phyloP scores from a whole-genome alignment of 2,888 invertebrate species.

The Nomada fabriciana region DNA sequence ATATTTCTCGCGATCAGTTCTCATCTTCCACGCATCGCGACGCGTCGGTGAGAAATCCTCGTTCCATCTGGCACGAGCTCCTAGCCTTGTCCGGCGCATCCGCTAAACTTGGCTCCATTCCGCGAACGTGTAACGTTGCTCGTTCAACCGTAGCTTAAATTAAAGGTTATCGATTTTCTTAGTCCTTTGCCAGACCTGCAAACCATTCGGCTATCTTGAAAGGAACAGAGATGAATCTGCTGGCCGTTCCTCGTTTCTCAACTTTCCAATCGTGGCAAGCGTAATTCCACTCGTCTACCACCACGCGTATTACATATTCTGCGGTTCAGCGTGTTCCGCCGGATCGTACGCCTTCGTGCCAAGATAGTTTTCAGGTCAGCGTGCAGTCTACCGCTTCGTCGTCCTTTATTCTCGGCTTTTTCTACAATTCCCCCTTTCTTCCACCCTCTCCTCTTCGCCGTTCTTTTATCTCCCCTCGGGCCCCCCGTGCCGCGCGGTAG shows the following conservation, averaged over 20 bases:
- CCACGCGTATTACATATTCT: no score
- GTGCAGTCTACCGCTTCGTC: slow-evolving; percentile 11
- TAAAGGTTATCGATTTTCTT: neutral
- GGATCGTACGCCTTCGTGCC: slow-evolving; percentile 4
- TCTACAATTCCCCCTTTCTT: no score
- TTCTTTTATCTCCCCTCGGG: neutral
- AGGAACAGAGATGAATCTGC: neutral
- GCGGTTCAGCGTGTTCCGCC: neutral
- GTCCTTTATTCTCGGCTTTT: no score
- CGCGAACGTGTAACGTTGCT: neutral
- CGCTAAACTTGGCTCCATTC: slow-evolving; percentile 18
- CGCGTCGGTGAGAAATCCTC: neutral
- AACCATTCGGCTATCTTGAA: neutral
- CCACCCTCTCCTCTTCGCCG: slow-evolving; percentile 24
- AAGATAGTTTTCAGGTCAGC: slow-evolving; percentile 46
- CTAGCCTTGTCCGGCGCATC: neutral
- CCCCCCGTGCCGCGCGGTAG: neutral
- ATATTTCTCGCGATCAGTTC: neutral
- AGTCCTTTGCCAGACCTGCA: neutral
- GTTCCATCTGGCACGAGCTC: slow-evolving; percentile 1
- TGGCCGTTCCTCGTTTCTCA: neutral
- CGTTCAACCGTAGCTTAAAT: neutral
- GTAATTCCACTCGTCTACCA: neutral
- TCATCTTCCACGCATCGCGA: no score
- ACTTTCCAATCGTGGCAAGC: neutral